phyloP scores from a whole-genome alignment of 1,140 invertebrate genomes.

The Cepaea nemoralis region DNA sequence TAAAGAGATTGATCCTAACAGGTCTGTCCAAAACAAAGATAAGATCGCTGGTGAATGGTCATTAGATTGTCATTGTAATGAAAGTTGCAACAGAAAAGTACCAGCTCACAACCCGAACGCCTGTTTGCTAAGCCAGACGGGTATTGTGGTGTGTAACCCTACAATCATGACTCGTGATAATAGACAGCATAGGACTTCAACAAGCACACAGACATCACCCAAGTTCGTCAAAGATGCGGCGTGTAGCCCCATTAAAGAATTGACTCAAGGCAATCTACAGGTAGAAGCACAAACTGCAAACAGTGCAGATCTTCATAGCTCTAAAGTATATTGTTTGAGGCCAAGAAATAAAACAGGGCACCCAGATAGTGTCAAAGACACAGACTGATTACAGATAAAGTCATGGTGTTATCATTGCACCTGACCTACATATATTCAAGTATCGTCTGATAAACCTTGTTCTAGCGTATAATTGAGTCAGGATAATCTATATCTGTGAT shows the following conservation, averaged over 20 bases:
- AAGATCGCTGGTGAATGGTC: neutral
- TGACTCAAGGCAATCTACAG: neutral
- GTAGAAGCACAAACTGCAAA: neutral
- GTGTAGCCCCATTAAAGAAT: neutral
- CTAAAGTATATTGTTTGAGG: neutral
- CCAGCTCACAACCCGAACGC: neutral
- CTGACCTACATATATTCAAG: neutral
- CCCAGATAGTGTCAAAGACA: neutral
- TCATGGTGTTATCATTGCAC: neutral
- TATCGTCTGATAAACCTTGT: too few species aligned
- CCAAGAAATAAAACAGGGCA: neutral
- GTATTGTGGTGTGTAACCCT: neutral
- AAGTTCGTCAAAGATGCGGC: neutral
- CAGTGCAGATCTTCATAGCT: neutral
- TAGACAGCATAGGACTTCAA: neutral
- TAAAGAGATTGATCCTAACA: neutral
- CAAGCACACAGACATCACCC: constrained; percentile 3
- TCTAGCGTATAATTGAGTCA: too few species aligned
- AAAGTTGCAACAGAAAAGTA: neutral
- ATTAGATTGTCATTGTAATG: neutral
- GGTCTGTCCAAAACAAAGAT: neutral
- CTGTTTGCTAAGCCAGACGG: neutral
- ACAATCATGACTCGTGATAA: neutral
- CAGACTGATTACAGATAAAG: neutral
- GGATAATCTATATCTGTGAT: too few species aligned